Conservation (phyloP, 2,888 invertebrate species). For the Papilio gigon region DNA sequence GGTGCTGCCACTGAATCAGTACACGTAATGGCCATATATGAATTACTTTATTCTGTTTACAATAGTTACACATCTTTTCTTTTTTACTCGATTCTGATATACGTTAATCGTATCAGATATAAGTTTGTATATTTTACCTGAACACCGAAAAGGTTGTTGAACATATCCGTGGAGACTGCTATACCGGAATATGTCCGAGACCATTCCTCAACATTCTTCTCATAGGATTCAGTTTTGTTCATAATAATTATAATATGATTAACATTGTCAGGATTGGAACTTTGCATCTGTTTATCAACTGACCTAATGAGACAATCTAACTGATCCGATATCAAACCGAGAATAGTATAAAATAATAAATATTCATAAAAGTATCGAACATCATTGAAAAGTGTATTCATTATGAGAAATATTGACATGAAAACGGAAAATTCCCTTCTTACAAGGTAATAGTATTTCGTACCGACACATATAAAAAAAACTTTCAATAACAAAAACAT, state of each 20-base stretch:
- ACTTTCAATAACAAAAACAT: not conserved
- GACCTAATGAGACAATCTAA: constrained; percentile 22
- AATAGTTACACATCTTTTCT: too few species aligned
- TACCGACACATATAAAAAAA: not conserved
- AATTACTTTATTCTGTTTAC: too few species aligned
- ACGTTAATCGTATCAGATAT: not conserved
- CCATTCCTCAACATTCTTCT: constrained; percentile 24
- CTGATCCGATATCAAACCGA: constrained; percentile 26
- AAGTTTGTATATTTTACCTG: constrained; percentile 25
- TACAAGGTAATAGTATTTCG: not conserved
- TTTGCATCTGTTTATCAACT: not conserved
- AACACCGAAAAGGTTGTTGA: constrained; percentile 30
- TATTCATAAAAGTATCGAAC: constrained; percentile 22
- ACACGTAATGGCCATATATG: too few species aligned
- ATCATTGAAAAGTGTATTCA: not conserved
- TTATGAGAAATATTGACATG: not conserved
- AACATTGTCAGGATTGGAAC: not conserved
- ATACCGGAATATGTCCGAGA: constrained; percentile 26
- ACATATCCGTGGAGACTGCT: constrained; percentile 10
- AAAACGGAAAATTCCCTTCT: not conserved
- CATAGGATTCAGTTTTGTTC: not conserved
- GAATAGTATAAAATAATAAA: not conserved
- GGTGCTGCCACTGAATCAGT: too few species aligned
- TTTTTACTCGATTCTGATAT: too few species aligned
- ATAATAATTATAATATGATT: not conserved